Percentiles rank a stretch among this genome's conserved stretches.
Conservation (phyloP, 2,113 vertebrate genomes). For the Progne subis region DNA sequence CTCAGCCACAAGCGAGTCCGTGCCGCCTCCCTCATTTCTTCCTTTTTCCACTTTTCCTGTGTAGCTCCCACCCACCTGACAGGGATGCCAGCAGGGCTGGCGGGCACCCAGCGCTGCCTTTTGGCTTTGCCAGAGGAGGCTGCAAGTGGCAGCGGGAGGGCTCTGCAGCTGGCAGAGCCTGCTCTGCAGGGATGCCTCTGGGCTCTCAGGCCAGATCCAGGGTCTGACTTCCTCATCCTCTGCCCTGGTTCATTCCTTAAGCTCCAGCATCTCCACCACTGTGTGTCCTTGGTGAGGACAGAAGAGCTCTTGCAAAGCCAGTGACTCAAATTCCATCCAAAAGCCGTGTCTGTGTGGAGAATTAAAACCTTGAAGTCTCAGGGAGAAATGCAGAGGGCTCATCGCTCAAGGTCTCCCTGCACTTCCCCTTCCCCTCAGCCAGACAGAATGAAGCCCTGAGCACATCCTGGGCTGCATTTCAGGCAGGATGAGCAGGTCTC, state of each 20-base stretch:
- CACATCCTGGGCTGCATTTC: not conserved
- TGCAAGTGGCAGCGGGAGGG: not conserved
- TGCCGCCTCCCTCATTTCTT: not conserved
- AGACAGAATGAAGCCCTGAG: not conserved
- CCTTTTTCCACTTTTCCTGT: not conserved
- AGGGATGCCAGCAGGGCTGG: slow-evolving; percentile 16
- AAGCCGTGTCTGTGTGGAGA: fast-evolving
- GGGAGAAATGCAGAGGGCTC: not conserved
- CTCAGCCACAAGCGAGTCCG: not conserved
- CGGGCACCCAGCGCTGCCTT: not conserved
- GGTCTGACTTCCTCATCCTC: not conserved
- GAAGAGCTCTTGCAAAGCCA: not conserved
- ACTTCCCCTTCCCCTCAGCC: not conserved
- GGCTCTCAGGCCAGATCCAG: not conserved
- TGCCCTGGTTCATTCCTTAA: not conserved
- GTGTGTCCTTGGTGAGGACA: not conserved
- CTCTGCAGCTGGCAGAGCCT: not conserved
- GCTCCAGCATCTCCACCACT: not conserved
- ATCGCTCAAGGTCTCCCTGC: not conserved
- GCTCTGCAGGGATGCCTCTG: not conserved
- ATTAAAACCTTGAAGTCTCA: fast-evolving
- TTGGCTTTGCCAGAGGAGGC: not conserved
- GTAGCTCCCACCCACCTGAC: not conserved
- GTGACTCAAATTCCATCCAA: not conserved
- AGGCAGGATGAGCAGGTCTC: not conserved